Evolutionary conservation across 2,888 invertebrate species (phyloP).

Genomic region (Chydorus sphaericus): DNA sequence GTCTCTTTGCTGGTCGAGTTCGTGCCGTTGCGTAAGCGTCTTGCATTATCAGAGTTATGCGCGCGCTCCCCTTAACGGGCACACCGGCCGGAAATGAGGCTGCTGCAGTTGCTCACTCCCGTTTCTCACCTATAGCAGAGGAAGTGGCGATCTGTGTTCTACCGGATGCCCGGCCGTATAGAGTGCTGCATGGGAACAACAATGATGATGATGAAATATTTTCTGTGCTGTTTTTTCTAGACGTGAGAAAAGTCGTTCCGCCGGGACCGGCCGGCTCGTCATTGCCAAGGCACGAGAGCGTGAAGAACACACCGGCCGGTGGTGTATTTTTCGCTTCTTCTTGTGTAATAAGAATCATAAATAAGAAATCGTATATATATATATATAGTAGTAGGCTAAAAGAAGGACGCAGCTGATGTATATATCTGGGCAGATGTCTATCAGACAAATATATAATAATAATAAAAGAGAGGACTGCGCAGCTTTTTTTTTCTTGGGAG

Average conservation of each 20-base stretch:
- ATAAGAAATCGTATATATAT: too few relatives aligned
- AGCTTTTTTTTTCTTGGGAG: neutral
- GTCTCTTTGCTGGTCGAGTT: too few relatives aligned
- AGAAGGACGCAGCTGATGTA: neutral
- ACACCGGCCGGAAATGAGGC: slow-evolving; percentile 7
- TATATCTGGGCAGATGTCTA: neutral
- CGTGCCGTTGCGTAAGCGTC: slow-evolving; percentile 5
- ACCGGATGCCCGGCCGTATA: neutral
- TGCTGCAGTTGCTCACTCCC: neutral
- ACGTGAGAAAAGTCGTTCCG: neutral
- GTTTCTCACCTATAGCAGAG: neutral
- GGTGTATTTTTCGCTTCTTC: too few relatives aligned
- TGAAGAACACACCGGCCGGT: neutral
- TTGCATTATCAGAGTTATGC: neutral
- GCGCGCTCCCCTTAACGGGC: neutral
- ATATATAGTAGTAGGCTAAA: too few relatives aligned
- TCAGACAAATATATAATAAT: too few relatives aligned
- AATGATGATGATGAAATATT: neutral
- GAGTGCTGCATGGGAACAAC: neutral
- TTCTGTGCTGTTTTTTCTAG: neutral
- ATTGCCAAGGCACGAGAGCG: neutral
- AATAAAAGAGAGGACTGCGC: neutral
- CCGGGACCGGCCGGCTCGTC: neutral
- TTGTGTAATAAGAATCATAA: too few relatives aligned
- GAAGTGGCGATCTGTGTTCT: neutral